phyloP scores from a whole-genome alignment of 2,797 vertebrate genomes.

The Paguma larvata region DNA sequence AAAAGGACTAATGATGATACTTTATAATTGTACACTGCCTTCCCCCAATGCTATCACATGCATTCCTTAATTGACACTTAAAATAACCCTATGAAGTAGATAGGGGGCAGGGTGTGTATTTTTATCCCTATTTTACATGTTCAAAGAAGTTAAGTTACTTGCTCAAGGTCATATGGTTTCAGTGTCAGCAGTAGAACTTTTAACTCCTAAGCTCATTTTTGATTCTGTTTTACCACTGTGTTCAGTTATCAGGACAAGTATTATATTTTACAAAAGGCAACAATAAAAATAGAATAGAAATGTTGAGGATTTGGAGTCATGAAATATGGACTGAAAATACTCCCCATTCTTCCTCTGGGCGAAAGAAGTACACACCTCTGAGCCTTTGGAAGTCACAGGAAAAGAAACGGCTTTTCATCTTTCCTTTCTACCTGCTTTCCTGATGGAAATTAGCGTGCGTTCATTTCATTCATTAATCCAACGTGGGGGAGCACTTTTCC shows the following conservation, averaged over 20 bases:
- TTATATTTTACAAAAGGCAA: not conserved
- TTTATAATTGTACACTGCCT: slow-evolving; percentile 15
- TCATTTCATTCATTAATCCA: not conserved
- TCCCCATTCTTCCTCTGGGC: not conserved
- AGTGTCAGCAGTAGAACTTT: not conserved
- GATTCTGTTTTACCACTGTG: not conserved
- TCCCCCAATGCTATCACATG: slow-evolving; percentile 26
- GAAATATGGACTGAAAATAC: not conserved
- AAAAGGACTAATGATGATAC: slow-evolving; percentile 18
- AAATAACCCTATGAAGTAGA: slow-evolving; percentile 16
- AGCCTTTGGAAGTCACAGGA: not conserved
- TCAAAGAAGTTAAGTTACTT: slow-evolving; percentile 22
- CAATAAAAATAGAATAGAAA: not conserved
- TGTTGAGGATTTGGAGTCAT: slow-evolving; percentile 12
- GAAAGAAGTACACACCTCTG: not conserved
- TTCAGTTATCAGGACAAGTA: not conserved
- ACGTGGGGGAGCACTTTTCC: not conserved
- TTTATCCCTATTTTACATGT: not conserved
- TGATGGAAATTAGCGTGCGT: not conserved
- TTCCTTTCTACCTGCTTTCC: not conserved
- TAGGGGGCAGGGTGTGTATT: not conserved
- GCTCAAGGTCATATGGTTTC: slow-evolving; percentile 26
- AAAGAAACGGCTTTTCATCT: not conserved
- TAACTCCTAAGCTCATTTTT: not conserved
- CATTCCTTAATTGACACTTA: slow-evolving; percentile 49